Percentiles rank a stretch among this genome's conserved stretches.
Conservation (phyloP, 2,797 vertebrate species). For the Nothura maculosa region DNA sequence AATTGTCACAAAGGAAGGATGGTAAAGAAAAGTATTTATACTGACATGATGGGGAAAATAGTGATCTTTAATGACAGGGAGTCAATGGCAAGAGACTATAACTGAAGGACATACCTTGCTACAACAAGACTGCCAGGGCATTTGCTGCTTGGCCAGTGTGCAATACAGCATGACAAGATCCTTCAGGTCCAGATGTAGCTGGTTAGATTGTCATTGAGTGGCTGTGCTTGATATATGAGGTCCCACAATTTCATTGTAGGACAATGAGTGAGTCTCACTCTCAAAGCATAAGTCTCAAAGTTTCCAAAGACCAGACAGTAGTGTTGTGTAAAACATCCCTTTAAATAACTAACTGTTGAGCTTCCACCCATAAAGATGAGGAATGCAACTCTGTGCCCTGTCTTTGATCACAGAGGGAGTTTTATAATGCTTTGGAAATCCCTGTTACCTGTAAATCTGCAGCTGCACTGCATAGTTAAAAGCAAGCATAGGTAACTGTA, state of each 20-base stretch:
- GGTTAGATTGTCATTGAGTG: neutral
- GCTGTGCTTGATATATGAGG: neutral
- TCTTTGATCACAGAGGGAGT: neutral
- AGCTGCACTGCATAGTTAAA: constrained; percentile 11
- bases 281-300: neutral
- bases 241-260: neutral
- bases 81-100: neutral
- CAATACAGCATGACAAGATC: neutral
- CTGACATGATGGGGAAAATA: neutral
- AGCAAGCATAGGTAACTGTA: neutral
- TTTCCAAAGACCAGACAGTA: neutral
- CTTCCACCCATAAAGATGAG: constrained; percentile 7
- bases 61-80: neutral
- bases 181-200: neutral
- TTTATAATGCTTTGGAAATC: constrained; percentile 31
- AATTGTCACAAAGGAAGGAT: neutral
- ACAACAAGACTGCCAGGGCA: neutral
- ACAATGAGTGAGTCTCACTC: neutral
- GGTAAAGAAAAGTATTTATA: neutral
- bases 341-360: neutral
- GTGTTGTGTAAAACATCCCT: neutral
- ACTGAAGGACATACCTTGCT: neutral
- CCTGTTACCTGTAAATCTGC: neutral
- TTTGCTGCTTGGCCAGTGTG: neutral
- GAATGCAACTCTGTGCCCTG: neutral